Evolutionary conservation across 2,888 invertebrate genomes (phyloP), one percentile per base, ranked within the genome.

Genomic region (Spisula subtruncata): DNA sequence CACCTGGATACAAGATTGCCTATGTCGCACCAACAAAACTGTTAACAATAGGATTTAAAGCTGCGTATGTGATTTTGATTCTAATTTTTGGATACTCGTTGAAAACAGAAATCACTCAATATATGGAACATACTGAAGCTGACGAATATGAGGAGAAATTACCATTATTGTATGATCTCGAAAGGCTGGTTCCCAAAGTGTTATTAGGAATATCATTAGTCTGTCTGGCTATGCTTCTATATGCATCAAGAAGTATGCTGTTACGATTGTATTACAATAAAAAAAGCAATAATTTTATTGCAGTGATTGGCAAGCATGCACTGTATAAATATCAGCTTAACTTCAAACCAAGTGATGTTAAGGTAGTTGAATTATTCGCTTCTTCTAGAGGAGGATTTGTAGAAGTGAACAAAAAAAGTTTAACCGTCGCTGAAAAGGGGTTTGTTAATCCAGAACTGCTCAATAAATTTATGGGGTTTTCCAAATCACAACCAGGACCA

Each of bases 201-300:
- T 48, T 48, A 32, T 29, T 20, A 48, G 12, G 20, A n/a, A 20
- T 46, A 14, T 12, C 48, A 46, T 16, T 25, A 25, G 20, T 71
- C n/a, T 2, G n/a, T 8, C 10, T 71, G 0, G 29, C 41, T 46
- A 6, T 16, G 25, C 18, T 83, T 0, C 25, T 66, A 1, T 46
- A 35, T n/a, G 14, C 46, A 20, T 14, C 46, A 6, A 20, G 83
- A 46, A 71, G 6, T 18, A n/a, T 80, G 18, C 16, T 85, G 25
- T 35, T 85, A 32, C 54, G 85, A 35, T 8, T 85, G 8, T 85
- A 85, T 54, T 85, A 80, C 25, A 85, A 80, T 20, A 41, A 54
- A 51, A 41, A 79, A 16, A 46, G 79, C 41, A 85, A 85, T 54
- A 80, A 85, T 32, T 85, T 80, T 80, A 51, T 85, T 56, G 85